phyloP scores from a whole-genome alignment of 2,113 vertebrate species.

The Etia nguti region DNA sequence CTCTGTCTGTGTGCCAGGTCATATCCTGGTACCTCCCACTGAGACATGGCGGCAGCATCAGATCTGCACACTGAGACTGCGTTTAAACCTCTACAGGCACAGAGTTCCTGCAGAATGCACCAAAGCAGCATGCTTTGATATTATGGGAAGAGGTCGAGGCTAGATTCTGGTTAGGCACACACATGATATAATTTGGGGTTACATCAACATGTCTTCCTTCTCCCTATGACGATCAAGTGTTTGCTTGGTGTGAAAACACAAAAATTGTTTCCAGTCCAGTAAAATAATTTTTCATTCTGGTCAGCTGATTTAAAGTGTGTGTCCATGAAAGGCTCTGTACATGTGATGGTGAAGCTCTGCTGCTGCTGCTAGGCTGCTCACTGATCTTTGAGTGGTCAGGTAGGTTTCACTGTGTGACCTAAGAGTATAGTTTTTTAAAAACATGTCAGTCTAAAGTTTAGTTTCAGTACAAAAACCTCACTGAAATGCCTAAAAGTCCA shows the following conservation, averaged over 20 bases:
- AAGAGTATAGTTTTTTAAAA: background rate
- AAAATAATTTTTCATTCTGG: background rate
- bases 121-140: background rate
- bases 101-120: background rate
- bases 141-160: background rate
- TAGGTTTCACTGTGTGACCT: rapidly evolving
- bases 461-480: background rate
- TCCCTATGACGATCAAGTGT: background rate
- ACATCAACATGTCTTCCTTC: background rate
- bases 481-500: no score
- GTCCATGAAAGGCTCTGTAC: background rate
- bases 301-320: background rate
- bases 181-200: background rate
- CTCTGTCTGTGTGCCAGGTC: background rate
- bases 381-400: rapidly evolving
- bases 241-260: background rate
- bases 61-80: background rate
- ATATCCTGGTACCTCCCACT: background rate
- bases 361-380: background rate
- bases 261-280: background rate
- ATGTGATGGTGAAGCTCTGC: background rate
- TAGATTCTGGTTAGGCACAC: background rate
- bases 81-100: background rate
- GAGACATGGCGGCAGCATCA: background rate
- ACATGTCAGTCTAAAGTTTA: background rate